Evolutionary conservation across 2,113 vertebrate species (phyloP), one percentile per base, ranked within the genome.

Genomic region (Phodopus roborovskii): DNA sequence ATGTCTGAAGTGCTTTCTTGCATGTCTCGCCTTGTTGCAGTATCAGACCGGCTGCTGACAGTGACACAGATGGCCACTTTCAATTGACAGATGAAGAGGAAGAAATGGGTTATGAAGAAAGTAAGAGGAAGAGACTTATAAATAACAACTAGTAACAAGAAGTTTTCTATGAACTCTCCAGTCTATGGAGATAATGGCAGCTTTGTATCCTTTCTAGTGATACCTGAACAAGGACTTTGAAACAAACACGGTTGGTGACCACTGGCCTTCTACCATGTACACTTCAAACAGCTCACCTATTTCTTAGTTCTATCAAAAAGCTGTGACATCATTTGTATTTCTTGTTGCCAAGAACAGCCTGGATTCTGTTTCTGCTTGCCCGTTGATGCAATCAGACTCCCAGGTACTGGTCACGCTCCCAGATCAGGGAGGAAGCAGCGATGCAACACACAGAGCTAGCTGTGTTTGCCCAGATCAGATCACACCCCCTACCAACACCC

Each of bases 171-270:
- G 85, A 68, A 56, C 13, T 75, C 53, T 88, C 70, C 36, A 79
- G 28, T 88, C 50, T 77, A 10, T 75, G 36, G 7, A 92, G 58
- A 70, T 56, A 90, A 60, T 19, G 42, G 45, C 30, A 62, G 36
- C 45, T 94, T 45, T 93, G 60, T 83, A 28, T 81, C 16, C 56
- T 56, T 94, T 93, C 39, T 87, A 48, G 71, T 75, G 48, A 48
- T 30, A 91, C 33, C 36, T 84, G 58, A 78, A 94, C 53, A 94
- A 77, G 20, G 42, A 93, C 36, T 53, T 81, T 73, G 33, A 85
- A 73, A 62, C 50, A 50, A 50, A 50, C 50, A 50, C 8, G 71
- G 48, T 48, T 89, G 60, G 36, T 81, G 71, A 94, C 13, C 30
- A 62, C 24, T 91, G 19, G 42, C 82, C 82, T 93, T 33, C 28